Evolutionary conservation across 2,113 vertebrate species (phyloP).

Genomic region (Megaceryle maxima): DNA sequence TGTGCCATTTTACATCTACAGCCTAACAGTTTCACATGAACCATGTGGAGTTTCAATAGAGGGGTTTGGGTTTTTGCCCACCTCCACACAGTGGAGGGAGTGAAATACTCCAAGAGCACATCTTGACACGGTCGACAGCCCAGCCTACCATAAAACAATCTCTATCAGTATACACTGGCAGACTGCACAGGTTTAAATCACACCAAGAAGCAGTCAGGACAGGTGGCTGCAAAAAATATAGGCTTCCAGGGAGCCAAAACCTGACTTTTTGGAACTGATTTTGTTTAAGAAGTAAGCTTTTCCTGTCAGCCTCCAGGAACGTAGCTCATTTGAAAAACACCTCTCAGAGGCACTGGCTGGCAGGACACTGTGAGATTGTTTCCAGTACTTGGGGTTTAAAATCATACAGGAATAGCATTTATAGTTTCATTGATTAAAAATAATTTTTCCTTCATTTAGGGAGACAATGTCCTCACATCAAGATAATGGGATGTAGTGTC

Average conservation of each 20-base stretch:
- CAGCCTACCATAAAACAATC: not conserved
- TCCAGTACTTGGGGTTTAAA: not conserved
- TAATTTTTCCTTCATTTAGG: not conserved
- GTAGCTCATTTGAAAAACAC: not conserved
- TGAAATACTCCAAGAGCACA: not conserved
- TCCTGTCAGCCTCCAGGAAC: not conserved
- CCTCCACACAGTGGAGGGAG: accelerated
- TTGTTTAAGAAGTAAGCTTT: slow-evolving; percentile 25
- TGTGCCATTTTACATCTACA: not conserved
- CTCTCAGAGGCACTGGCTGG: not conserved
- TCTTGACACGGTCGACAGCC: not conserved
- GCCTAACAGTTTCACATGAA: not conserved
- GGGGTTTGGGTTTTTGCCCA: not conserved
- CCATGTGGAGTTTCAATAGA: accelerated
- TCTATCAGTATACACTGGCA: not conserved
- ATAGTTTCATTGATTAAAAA: slow-evolving; percentile 7
- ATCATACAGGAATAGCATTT: not conserved
- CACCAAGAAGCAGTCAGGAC: slow-evolving; percentile 31
- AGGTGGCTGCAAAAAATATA: slow-evolving; percentile 26
- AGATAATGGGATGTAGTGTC: not conserved
- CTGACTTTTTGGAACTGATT: not conserved
- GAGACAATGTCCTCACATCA: not conserved
- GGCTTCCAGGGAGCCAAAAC: slow-evolving; percentile 12
- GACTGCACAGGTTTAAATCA: slow-evolving; percentile 42
- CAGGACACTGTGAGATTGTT: not conserved